Percentiles rank a stretch among this genome's conserved stretches.
phyloP scores from a whole-genome alignment of 2,113 vertebrate genomes.

The Emydocephalus ijimae region DNA sequence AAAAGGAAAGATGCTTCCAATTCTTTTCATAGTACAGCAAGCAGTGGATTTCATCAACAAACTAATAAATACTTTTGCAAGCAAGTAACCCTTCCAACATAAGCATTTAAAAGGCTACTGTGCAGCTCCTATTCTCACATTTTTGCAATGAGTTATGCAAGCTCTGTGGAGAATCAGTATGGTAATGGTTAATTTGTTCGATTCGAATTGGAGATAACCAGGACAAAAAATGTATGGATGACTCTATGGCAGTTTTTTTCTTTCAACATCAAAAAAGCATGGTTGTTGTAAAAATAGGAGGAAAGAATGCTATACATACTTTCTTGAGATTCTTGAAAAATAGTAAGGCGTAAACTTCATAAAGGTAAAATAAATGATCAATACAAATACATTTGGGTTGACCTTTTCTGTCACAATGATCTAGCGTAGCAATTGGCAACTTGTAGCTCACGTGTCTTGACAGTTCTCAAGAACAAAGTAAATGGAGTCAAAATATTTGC shows the following conservation, averaged over 20 bases:
- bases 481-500: no score
- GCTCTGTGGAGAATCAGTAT: not conserved
- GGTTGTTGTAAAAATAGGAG: no score
- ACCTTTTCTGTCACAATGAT: no score
- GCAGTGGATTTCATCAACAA: not conserved
- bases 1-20: not conserved
- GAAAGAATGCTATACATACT: no score
- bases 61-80: not conserved
- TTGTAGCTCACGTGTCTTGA: no score
- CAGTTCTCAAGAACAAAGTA: no score
- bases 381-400: no score
- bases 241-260: not conserved
- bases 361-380: no score
- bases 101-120: not conserved
- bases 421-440: no score
- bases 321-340: no score
- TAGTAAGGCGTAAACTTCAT: no score
- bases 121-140: not conserved
- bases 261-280: not conserved
- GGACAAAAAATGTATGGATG: not conserved
- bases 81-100: not conserved
- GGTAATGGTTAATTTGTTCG: not conserved
- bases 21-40: not conserved
- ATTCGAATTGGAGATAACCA: not conserved
- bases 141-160: not conserved